phyloP scores from a whole-genome alignment of 2,797 vertebrate genomes.

The Balearica regulorum region DNA sequence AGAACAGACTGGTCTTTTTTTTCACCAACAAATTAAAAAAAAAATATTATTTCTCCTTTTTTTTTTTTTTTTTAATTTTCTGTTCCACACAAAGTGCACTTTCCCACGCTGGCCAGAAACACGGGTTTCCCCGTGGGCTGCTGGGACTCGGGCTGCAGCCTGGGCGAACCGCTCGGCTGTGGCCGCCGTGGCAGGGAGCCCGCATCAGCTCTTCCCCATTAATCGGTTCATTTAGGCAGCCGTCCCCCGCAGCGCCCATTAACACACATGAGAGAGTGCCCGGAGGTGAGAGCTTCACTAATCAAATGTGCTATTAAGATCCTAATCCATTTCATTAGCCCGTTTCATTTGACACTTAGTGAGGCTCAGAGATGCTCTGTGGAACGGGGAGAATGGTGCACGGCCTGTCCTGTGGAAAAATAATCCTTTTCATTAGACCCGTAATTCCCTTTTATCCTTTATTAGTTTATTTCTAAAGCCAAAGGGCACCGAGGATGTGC shows the following conservation, averaged over 20 bases:
- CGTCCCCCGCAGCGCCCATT: background rate
- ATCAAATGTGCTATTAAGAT: slow-evolving; percentile 42
- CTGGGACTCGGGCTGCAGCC: background rate
- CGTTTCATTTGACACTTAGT: slow-evolving; percentile 7
- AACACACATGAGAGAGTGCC: slow-evolving; percentile 4
- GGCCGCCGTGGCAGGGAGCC: background rate
- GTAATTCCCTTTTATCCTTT: background rate
- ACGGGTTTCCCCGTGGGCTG: background rate
- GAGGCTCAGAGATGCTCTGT: background rate
- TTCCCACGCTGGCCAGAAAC: background rate
- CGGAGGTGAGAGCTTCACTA: slow-evolving; percentile 18
- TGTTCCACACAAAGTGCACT: background rate
- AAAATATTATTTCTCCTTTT: background rate
- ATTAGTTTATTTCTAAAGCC: background rate
- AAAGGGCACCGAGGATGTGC: background rate
- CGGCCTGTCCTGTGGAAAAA: background rate
- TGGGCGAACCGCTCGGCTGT: rapidly evolving
- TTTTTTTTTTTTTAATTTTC: too few relatives aligned
- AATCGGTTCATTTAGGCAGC: background rate
- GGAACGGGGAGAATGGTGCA: background rate
- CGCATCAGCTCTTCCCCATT: background rate
- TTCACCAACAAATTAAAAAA: background rate
- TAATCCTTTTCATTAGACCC: background rate
- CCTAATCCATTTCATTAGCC: slow-evolving; percentile 49
- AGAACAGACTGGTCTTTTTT: rapidly evolving